Evolutionary conservation across 92 coral and sea anemone species (phyloP).

Genomic region (Phenganax subtilis): DNA sequence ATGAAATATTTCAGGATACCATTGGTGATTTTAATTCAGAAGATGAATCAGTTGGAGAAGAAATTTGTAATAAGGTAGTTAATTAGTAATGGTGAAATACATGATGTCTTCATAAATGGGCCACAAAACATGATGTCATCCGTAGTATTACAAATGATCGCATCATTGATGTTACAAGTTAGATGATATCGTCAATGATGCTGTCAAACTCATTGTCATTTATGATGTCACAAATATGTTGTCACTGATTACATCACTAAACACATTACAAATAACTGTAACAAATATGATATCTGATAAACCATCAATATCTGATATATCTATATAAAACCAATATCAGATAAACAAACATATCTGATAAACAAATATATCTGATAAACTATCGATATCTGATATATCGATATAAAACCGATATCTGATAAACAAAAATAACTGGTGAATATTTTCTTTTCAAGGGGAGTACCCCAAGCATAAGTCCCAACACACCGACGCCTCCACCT

Average conservation of each 20-base stretch:
- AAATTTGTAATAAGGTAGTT: not conserved
- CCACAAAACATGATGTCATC: not conserved
- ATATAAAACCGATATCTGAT: too few species aligned
- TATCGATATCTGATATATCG: too few species aligned
- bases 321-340: too few species aligned
- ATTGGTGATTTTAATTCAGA: slow-evolving; percentile 34
- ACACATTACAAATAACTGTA: not conserved
- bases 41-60: not conserved
- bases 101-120: not conserved
- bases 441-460: not conserved
- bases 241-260: too few species aligned
- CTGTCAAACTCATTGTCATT: too few species aligned
- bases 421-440: not conserved
- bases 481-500: slow-evolving; percentile 33
- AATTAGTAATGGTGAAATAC: not conserved
- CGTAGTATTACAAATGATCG: not conserved
- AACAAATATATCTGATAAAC: too few species aligned
- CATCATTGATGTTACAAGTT: not conserved
- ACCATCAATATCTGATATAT: too few species aligned
- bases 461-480: slow-evolving; percentile 27
- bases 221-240: too few species aligned
- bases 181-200: not conserved
- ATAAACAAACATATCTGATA: too few species aligned
- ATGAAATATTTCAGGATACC: not conserved
- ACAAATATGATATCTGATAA: too few species aligned